Conservation (phyloP, 1,140 invertebrate species). For the Diabrotica undecimpunctata region DNA sequence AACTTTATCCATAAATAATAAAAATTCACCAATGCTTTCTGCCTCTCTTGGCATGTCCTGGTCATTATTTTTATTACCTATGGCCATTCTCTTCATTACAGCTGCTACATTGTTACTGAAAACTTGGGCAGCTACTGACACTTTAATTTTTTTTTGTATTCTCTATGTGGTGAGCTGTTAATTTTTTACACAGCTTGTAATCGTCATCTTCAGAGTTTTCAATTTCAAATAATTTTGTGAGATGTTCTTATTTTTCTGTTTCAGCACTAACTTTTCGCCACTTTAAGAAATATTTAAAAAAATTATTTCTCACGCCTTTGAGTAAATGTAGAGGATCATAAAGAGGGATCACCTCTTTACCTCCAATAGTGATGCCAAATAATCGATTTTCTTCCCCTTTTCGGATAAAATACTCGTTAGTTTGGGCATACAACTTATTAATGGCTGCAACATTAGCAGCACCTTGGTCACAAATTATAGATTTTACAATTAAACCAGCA, state of each 20-base stretch:
- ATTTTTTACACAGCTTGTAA: slow-evolving; percentile 19
- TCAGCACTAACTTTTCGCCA: not conserved
- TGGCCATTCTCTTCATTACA: slow-evolving; percentile 12
- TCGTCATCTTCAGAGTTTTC: slow-evolving; percentile 8
- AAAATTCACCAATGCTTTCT: slow-evolving; percentile 13
- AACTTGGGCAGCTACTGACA: slow-evolving; percentile 14
- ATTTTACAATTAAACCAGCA: slow-evolving; percentile 7
- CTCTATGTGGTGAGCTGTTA: slow-evolving; percentile 8
- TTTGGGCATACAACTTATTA: slow-evolving; percentile 5
- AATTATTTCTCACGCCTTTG: slow-evolving; percentile 19
- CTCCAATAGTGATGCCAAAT: slow-evolving; percentile 11
- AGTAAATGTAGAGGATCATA: slow-evolving; percentile 12
- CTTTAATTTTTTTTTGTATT: slow-evolving; percentile 22
- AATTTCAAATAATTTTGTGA: slow-evolving; percentile 10
- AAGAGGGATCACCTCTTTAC: slow-evolving; percentile 13
- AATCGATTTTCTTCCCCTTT: slow-evolving; percentile 8
- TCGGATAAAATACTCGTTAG: not conserved
- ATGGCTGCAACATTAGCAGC: slow-evolving; percentile 11
- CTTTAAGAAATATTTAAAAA: slow-evolving; percentile 4
- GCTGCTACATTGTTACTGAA: slow-evolving; percentile 21
- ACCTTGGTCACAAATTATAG: slow-evolving; percentile 17
- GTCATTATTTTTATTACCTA: not conserved
- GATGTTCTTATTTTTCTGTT: slow-evolving; percentile 7
- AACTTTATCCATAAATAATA: slow-evolving; percentile 12
- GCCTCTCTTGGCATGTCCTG: not conserved